Evolutionary conservation across 1,140 invertebrate species (phyloP).

Genomic region (Cotesia chilonis): DNA sequence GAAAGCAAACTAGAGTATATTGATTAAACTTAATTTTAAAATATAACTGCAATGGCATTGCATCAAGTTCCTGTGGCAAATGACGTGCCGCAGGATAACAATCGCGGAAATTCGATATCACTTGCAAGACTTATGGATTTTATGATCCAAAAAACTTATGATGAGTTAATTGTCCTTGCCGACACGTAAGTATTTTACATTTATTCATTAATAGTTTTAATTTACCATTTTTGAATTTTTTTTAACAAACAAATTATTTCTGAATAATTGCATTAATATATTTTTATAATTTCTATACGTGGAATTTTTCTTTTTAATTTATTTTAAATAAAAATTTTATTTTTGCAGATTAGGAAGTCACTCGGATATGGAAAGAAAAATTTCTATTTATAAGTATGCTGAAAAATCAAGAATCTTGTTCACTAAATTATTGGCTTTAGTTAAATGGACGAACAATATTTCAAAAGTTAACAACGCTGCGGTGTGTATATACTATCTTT

Average conservation of each 20-base stretch:
- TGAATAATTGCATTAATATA: too few relatives aligned
- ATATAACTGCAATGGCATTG: constrained; percentile 73
- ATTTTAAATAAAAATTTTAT: constrained; percentile 26
- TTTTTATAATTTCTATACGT: too few relatives aligned
- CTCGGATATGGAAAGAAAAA: constrained; percentile 98
- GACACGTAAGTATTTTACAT: constrained; percentile 85
- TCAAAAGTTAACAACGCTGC: constrained; percentile 98
- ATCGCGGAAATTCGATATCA: constrained; percentile 78
- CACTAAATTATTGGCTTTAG: constrained; percentile 90
- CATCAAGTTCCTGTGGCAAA: constrained; percentile 72
- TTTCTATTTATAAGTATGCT: constrained; percentile 97
- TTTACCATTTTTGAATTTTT: too few relatives aligned
- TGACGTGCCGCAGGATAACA: constrained; percentile 68
- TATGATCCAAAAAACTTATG: constrained; percentile 95
- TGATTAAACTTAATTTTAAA: constrained; percentile 1
- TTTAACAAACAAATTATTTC: too few relatives aligned
- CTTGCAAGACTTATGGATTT: constrained; percentile 92
- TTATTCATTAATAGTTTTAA: background rate
- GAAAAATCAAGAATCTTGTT: constrained; percentile 93
- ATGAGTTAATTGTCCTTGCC: constrained; percentile 93
- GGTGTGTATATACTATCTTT: constrained; percentile 65
- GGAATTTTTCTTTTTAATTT: too few relatives aligned
- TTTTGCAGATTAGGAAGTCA: constrained; percentile 87
- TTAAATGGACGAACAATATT: constrained; percentile 97
- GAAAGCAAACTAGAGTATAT: too few relatives aligned